Conservation (phyloP, 2,888 invertebrate species). For the Aplocera efformata region DNA sequence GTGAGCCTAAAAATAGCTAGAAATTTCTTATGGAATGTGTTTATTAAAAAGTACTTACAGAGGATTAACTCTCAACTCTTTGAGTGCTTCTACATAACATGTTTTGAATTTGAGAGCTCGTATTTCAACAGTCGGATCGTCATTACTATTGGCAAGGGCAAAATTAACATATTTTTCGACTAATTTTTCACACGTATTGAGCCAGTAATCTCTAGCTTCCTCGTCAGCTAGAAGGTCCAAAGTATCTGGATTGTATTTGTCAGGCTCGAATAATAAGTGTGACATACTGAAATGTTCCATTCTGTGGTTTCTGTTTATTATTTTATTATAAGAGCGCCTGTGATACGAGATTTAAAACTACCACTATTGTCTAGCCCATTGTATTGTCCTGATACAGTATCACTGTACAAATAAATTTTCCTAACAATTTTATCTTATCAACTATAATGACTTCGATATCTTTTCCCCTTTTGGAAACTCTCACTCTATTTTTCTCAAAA, state of each 20-base stretch:
- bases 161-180: constrained; percentile 91
- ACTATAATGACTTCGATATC: constrained; percentile 19
- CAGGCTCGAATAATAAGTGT: constrained; percentile 86
- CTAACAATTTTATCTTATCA: constrained; percentile 53
- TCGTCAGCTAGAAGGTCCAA: constrained; percentile 92
- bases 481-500: no score
- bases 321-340: constrained; percentile 4
- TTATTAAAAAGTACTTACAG: constrained; percentile 81
- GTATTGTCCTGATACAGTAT: constrained; percentile 46
- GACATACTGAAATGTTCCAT: constrained; percentile 74
- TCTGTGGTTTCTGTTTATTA: constrained; percentile 28
- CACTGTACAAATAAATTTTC: constrained; percentile 53
- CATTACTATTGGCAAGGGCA: constrained; percentile 86
- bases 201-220: constrained; percentile 95
- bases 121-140: constrained; percentile 86
- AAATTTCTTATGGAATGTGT: background rate
- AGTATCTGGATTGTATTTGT: constrained; percentile 93
- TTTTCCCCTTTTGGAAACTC: background rate
- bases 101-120: constrained; percentile 91
- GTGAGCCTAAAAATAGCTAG: constrained; percentile 9
- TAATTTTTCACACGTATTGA: constrained; percentile 92
- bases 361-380: constrained; percentile 56
- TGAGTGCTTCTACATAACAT: constrained; percentile 89
- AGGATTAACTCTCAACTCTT: constrained; percentile 88
- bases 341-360: no score